Base-by-base conservation (phyloP, 2,113 vertebrate species). In the Circaetus gallicus region DNA sequence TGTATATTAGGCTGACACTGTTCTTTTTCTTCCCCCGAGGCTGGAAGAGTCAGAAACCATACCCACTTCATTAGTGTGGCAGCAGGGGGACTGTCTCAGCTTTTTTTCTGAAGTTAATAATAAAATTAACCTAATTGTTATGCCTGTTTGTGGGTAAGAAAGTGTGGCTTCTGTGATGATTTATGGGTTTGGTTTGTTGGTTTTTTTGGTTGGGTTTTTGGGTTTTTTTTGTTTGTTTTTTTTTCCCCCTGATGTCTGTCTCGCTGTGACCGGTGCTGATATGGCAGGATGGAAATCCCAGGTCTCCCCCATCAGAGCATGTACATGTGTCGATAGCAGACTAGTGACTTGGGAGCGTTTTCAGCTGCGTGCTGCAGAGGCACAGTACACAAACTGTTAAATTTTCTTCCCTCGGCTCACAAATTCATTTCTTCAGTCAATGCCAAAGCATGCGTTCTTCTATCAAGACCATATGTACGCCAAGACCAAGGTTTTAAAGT, bases 391-490 rank as follows among this genome's bases (percentile, higher is more conserved):
- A 97, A 96, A 95, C 91, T 2, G 96, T 95, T 97, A 96, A 96
- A 82, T 65, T 74, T 49, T 42, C 81, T 56, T n/a, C 73, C 74
- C 49, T 71, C 53, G 1, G 73, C 96, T 84, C 91, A 22, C 81
- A 90, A 52, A 96, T 86, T 86, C 91, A 79, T 72, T 74, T 61
- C 53, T 84, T 24, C 62, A 47, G 65, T 8, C 74, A 26, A 58
- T 87, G 97, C 93, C 89, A 95, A 95, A 80, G 91, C 94, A 90
- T 86, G 87, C 38, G 42, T 45, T 87, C 69, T 32, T 95, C 93
- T 95, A 93, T 97, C 94, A 95, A 86, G 95, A 94, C 94, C 96
- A 97, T 88, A 97, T 97, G 96, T 81, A 82, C 28, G 16, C 95
- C 93, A 85, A 58, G 88, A 80, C 78, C 4, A 8, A 80, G 71